Conservation (phyloP, 2,888 invertebrate genomes). For the Dyspetes luteomarginatus region DNA sequence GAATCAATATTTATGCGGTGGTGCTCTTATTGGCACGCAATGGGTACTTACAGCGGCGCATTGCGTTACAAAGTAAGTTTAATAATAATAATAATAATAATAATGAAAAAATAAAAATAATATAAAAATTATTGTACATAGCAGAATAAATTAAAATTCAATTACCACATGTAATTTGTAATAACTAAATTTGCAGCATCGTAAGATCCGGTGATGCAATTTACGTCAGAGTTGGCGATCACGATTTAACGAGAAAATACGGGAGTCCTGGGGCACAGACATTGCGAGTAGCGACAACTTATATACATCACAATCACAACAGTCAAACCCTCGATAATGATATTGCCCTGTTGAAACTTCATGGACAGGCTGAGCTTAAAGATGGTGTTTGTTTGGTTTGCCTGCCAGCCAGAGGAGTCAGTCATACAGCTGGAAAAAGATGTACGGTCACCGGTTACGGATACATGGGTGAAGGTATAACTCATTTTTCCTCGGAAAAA, state of each 20-base stretch:
- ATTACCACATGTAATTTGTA: too few species aligned
- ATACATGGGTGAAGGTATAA: conserved; percentile 95
- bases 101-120: too few species aligned
- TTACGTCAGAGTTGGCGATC: conserved; percentile 96
- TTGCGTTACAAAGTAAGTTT: conserved; percentile 94
- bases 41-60: conserved; percentile 98
- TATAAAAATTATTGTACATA: too few species aligned
- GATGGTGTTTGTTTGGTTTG: conserved; percentile 95
- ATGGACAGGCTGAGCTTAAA: conserved; percentile 94
- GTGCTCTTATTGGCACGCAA: conserved; percentile 96
- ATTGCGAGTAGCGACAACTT: conserved; percentile 94
- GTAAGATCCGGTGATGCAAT: conserved; percentile 97
- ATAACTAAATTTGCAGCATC: conserved; percentile 86
- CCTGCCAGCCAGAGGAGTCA: conserved; percentile 94
- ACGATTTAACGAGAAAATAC: conserved; percentile 94
- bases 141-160: too few species aligned
- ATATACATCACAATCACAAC: conserved; percentile 98
- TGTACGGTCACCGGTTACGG: conserved; percentile 98
- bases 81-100: background rate
- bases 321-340: conserved; percentile 97
- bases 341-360: conserved; percentile 94
- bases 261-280: conserved; percentile 97
- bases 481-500: background rate
- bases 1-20: conserved; percentile 97
- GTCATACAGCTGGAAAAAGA: conserved; percentile 94